These are phyloP conservation scores for Pseudococcus longispinus DNA, from an alignment of 2,888 invertebrate species.

Conservation along the genomic window DNA sequence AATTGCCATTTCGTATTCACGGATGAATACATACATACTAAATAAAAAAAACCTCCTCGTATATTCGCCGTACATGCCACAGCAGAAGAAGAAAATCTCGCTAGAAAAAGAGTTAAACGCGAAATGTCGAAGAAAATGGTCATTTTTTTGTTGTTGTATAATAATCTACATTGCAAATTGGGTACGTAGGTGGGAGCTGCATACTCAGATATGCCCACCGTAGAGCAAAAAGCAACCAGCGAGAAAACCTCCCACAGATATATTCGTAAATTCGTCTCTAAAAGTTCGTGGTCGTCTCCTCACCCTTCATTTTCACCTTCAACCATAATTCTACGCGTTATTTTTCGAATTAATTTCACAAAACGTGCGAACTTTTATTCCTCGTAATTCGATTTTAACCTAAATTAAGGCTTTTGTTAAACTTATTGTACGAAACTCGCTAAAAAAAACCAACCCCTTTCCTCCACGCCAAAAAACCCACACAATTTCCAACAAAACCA, in stretches of 20 bases:
- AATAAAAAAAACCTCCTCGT: constrained; percentile 14
- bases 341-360: constrained; percentile 31
- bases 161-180: constrained; percentile 50
- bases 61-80: background rate
- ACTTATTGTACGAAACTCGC: no score
- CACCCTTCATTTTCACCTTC: background rate
- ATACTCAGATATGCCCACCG: no score
- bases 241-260: background rate
- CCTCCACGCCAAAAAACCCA: background rate
- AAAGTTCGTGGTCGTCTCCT: background rate
- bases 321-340: background rate
- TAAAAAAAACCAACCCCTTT: no score
- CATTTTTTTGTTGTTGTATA: constrained; percentile 12
- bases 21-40: constrained; percentile 53
- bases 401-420: constrained; percentile 36
- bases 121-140: constrained; percentile 21
- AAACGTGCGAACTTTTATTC: constrained; percentile 14
- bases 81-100: background rate
- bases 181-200: background rate
- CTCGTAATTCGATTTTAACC: constrained; percentile 18
- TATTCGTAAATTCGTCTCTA: background rate
- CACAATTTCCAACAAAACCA: background rate
- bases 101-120: background rate
- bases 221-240: background rate
- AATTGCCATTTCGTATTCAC: constrained; percentile 54